Conservation (phyloP, 2,797 vertebrate genomes). For the Acipenser oxyrinchus region DNA sequence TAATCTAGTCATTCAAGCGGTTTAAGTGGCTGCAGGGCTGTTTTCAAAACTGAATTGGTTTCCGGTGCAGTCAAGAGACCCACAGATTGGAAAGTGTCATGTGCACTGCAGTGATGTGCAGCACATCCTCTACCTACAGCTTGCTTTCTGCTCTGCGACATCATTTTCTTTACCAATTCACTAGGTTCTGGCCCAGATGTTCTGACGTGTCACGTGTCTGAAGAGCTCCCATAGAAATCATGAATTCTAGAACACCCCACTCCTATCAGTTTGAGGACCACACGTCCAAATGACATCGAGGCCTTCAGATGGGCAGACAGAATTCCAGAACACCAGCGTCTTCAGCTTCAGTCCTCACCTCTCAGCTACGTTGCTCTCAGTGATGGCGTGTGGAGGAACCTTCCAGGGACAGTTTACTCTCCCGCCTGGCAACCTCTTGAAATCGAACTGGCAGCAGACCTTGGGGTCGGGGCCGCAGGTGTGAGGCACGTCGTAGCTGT, state of each 20-base stretch:
- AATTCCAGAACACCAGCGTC: conserved; percentile 12
- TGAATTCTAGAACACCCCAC: no score
- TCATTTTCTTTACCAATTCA: no score
- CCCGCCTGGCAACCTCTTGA: conserved; percentile 88
- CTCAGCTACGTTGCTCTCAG: conserved; percentile 80
- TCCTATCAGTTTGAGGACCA: no score
- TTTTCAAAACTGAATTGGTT: no score
- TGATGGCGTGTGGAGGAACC: conserved; percentile 81
- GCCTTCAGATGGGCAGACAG: not conserved
- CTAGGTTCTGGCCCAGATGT: no score
- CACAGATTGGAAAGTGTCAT: no score
- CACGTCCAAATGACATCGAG: not conserved
- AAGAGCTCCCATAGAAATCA: no score
- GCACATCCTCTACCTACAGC: no score
- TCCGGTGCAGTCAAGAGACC: no score
- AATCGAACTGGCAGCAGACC: conserved; percentile 97
- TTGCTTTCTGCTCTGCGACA: no score
- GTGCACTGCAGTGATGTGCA: no score
- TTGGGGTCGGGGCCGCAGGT: conserved; percentile 96
- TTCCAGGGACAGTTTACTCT: conserved; percentile 97
- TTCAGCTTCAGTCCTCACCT: conserved; percentile 49
- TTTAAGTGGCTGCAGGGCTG: not conserved
- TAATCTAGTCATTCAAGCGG: not conserved
- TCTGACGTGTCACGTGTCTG: no score
- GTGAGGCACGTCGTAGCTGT: conserved; percentile 93